Evolutionary conservation across 1,140 invertebrate genomes (phyloP).

Genomic region (Phymorhynchus buccinoides): DNA sequence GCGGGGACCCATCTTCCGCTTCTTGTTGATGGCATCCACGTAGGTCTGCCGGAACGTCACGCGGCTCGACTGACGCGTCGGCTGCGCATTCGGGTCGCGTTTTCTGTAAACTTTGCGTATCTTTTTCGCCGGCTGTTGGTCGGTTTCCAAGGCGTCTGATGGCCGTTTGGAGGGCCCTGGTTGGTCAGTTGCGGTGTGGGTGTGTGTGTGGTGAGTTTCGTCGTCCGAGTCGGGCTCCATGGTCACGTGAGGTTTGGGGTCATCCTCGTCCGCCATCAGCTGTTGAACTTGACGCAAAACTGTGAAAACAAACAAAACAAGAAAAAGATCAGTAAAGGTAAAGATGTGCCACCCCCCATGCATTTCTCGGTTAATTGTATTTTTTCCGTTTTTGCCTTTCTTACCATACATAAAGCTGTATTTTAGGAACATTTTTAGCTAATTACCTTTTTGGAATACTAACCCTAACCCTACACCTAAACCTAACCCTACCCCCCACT

Average conservation of each 20-base stretch:
- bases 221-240: slow-evolving; percentile 20
- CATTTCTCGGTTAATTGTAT: too few species aligned
- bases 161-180: not conserved
- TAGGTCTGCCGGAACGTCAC: not conserved
- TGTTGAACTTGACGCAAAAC: slow-evolving; percentile 21
- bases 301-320: too few species aligned
- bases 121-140: not conserved
- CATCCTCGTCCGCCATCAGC: slow-evolving; percentile 34
- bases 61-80: not conserved
- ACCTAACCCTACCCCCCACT: too few species aligned
- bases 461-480: too few species aligned
- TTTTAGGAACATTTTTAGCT: too few species aligned
- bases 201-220: not conserved
- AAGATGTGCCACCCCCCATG: too few species aligned
- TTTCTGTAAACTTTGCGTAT: not conserved
- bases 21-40: slow-evolving; percentile 7
- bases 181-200: too few species aligned
- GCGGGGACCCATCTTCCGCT: not conserved
- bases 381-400: too few species aligned
- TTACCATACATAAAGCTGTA: too few species aligned
- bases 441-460: too few species aligned
- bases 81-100: not conserved
- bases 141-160: not conserved
- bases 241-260: slow-evolving; percentile 29
- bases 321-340: too few species aligned